Evolutionary conservation across 2,113 vertebrate genomes (phyloP), one percentile per base, ranked within the genome.

Genomic region (Puntigrus tetrazona): DNA sequence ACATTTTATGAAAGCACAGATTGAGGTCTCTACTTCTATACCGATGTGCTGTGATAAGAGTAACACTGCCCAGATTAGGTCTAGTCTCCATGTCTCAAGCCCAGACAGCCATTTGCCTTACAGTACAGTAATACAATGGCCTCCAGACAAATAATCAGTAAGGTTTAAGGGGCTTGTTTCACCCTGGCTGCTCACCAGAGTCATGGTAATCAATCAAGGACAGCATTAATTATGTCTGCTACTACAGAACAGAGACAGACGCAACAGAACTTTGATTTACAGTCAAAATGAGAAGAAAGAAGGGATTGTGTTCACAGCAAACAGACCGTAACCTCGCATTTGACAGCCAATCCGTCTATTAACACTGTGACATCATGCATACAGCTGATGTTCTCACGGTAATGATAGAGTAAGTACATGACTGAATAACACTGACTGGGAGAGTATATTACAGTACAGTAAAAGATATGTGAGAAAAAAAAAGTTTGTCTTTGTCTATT

Each of bases 211-310:
- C 82, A 86, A 88, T 86, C 88, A 63, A 82, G 82, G 85, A 84
- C 57, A 87, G 86, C 88, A 86, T 88, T 84, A 85, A 91, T 91
- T 85, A 82, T 34, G 52, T 81, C 86, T 89, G 70, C 50, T 84
- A 84, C 86, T 61, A 75, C 25, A 65, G 72, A 34, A 38, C 76
- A 70, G 43, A 55, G 63, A 38, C 52, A 75, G 70, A 86, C 82
- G 43, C 59, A 63, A 20, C 29, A 31, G 81, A 22, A 13, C 31
- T 84, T 88, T 82, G 72, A 86, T 86, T 59, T 55, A 73, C 22
- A 84, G 59, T 55, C 47, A 31, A 78, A 86, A 84, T 86, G 74
- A 85, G 69, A 84, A 84, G 78, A 84, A 83, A 69, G 25, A 67
- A 34, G 18, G 25, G 47, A 31, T 9, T 81, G 67, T 43, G 77